Conservation (phyloP, 1,140 invertebrate genomes). For the Nephila pilipes region DNA sequence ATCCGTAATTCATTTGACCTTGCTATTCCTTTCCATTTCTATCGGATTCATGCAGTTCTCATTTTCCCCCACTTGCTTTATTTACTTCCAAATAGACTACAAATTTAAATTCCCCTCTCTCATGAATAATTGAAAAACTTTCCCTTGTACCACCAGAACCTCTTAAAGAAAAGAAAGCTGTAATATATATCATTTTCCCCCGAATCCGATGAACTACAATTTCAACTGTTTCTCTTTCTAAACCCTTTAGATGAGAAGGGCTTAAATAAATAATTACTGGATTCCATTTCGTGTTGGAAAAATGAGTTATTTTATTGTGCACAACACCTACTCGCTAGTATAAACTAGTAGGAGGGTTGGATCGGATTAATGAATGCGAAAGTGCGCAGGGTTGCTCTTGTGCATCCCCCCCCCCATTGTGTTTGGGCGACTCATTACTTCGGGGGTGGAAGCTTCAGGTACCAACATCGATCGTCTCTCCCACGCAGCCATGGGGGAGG, state of each 20-base stretch:
- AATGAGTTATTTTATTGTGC: background rate
- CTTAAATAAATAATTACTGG: background rate
- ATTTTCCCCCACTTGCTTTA: background rate
- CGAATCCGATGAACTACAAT: background rate
- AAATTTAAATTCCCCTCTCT: background rate
- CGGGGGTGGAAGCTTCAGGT: constrained; percentile 27
- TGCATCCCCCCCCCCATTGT: background rate
- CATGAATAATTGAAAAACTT: constrained; percentile 14
- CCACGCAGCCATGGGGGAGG: background rate
- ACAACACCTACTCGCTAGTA: background rate
- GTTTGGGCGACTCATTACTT: constrained; percentile 10
- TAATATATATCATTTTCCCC: background rate
- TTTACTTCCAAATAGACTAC: background rate
- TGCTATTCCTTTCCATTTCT: background rate
- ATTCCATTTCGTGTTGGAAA: background rate
- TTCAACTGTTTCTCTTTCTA: background rate
- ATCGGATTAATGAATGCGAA: background rate
- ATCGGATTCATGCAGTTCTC: background rate
- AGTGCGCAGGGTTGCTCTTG: background rate
- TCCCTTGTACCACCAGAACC: background rate
- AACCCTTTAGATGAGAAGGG: background rate
- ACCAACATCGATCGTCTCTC: background rate
- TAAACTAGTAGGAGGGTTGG: background rate
- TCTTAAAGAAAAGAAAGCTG: background rate
- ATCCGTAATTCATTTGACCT: too few relatives aligned